These are phyloP conservation scores for Chelmon rostratus DNA, from an alignment of 2,797 vertebrate species.

Conservation along the genomic window DNA sequence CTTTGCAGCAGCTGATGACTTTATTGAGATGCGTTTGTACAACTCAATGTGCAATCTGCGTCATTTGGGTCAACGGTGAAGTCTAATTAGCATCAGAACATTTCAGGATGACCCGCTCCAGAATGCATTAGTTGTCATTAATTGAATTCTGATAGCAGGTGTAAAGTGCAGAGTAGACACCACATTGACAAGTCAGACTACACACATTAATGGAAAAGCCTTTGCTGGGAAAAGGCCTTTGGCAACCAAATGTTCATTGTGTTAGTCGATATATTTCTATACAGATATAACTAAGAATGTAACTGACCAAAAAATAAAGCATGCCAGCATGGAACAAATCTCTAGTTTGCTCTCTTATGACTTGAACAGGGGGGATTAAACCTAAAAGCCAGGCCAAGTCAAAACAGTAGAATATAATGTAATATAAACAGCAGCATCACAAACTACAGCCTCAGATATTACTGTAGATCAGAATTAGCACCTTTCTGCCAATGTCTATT, in stretches of 20 bases:
- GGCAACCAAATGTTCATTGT: constrained; percentile 1
- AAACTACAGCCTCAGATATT: background rate
- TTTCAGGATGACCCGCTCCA: constrained; percentile 51
- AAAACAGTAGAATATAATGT: background rate
- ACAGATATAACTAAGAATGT: background rate
- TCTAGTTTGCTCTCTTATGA: background rate
- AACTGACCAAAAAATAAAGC: background rate
- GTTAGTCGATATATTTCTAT: background rate
- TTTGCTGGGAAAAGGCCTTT: constrained; percentile 14
- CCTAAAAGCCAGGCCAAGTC: background rate
- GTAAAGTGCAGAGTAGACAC: constrained; percentile 56
- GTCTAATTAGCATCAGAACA: constrained; percentile 55
- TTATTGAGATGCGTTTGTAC: constrained; percentile 1
- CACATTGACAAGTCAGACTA: constrained; percentile 50
- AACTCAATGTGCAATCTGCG: constrained; percentile 27
- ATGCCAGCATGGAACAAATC: background rate
- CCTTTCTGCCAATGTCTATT: too few species aligned
- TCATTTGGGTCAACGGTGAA: constrained; percentile 56
- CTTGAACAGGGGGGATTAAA: too few species aligned
- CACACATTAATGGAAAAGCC: constrained; percentile 42
- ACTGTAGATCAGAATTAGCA: background rate
- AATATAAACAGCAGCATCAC: background rate
- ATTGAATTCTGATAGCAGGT: constrained; percentile 77
- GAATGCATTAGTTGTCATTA: constrained; percentile 80
- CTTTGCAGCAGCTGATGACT: background rate